Conservation (phyloP, 2,797 vertebrate genomes). For the Threskiornis aethiopicus region DNA sequence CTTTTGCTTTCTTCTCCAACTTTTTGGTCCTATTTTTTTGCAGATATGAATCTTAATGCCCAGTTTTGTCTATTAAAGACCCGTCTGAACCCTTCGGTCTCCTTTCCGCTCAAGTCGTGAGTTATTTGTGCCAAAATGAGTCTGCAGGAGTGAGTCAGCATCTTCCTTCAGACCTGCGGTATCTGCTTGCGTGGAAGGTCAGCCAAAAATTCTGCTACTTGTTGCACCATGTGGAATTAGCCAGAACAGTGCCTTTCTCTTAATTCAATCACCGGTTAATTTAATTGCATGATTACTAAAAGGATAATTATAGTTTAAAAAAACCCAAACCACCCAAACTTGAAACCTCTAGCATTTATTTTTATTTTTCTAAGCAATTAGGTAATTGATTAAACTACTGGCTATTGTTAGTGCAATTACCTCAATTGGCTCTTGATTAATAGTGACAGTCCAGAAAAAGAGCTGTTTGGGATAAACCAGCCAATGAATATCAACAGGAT, state of each 20-base stretch:
- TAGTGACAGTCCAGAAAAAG: neutral
- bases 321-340: neutral
- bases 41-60: neutral
- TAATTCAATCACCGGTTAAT: neutral
- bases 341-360: neutral
- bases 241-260: neutral
- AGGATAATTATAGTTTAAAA: neutral
- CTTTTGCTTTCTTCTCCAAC: neutral
- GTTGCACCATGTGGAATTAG: neutral
- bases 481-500: neutral
- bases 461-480: neutral
- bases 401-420: neutral
- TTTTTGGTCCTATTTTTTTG: neutral
- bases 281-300: neutral
- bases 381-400: neutral
- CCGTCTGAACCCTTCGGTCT: neutral
- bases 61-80: neutral
- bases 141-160: conserved; percentile 41
- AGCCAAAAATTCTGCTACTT: neutral
- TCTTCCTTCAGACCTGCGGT: neutral
- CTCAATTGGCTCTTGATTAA: neutral
- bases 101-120: neutral
- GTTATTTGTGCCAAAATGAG: neutral
- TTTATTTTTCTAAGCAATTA: neutral
- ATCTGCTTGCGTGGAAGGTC: neutral